phyloP scores from a whole-genome alignment of 2,888 invertebrate genomes.

The Patella caerulea region DNA sequence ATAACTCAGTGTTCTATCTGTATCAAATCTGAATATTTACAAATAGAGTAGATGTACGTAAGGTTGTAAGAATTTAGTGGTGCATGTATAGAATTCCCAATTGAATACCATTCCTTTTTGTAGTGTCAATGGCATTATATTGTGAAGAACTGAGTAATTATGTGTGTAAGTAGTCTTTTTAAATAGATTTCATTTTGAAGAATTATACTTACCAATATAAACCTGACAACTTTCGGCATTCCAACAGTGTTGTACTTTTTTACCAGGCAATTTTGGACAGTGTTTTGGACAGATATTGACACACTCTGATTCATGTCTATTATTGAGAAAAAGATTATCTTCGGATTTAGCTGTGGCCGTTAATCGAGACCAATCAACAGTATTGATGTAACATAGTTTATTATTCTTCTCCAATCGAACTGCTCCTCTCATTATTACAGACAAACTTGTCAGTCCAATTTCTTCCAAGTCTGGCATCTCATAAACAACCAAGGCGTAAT shows the following conservation, averaged over 20 bases:
- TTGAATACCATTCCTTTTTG: too few relatives aligned
- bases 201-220: constrained; percentile 53
- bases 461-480: constrained; percentile 82
- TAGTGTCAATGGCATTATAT: neutral
- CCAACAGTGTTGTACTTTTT: constrained; percentile 61
- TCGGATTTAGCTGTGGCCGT: constrained; percentile 74
- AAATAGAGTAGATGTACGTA: too few relatives aligned
- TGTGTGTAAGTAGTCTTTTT: neutral
- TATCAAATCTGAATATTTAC: too few relatives aligned
- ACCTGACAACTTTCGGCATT: constrained; percentile 66
- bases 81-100: too few relatives aligned
- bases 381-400: constrained; percentile 88
- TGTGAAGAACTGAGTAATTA: neutral
- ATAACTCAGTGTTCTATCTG: too few relatives aligned
- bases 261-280: constrained; percentile 39
- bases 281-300: constrained; percentile 46
- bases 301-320: constrained; percentile 68
- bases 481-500: constrained; percentile 89
- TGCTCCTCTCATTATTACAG: constrained; percentile 84
- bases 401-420: constrained; percentile 93
- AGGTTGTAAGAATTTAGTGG: too few relatives aligned
- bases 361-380: constrained; percentile 91
- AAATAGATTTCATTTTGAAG: too few relatives aligned
- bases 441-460: constrained; percentile 76
- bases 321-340: constrained; percentile 77